Conservation (phyloP, 2,888 invertebrate species). For the Rhopalosiphum nymphaeae region DNA sequence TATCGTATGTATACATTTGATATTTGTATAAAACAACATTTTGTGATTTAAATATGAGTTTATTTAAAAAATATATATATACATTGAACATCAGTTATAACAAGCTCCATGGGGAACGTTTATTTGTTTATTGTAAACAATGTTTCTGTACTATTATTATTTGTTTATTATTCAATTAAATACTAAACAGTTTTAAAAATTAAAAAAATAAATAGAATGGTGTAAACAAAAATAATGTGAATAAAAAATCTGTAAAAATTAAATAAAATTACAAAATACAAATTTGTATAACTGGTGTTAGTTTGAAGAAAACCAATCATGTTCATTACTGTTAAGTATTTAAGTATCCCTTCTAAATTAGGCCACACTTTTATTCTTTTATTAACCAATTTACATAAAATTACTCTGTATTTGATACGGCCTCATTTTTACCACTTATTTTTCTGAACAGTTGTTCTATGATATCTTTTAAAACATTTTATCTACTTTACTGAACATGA, state of each 20-base stretch:
- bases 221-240: background rate
- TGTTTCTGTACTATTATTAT: background rate
- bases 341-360: background rate
- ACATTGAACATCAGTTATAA: background rate
- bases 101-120: background rate
- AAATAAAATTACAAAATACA: background rate
- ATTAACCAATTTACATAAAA: background rate
- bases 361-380: background rate
- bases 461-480: too few species aligned
- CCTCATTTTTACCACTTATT: background rate
- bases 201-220: background rate
- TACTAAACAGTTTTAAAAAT: background rate
- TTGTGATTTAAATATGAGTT: slow-evolving; percentile 24
- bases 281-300: background rate
- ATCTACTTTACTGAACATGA: background rate
- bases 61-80: background rate
- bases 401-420: background rate
- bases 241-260: background rate
- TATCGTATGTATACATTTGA: slow-evolving; percentile 3
- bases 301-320: background rate
- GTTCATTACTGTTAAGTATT: background rate
- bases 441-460: background rate
- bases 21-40: slow-evolving; percentile 48
- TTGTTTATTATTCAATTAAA: background rate
- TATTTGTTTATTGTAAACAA: background rate